Base-by-base conservation (phyloP, 1,140 invertebrate species). In the Phenacoccus solenopsis region DNA sequence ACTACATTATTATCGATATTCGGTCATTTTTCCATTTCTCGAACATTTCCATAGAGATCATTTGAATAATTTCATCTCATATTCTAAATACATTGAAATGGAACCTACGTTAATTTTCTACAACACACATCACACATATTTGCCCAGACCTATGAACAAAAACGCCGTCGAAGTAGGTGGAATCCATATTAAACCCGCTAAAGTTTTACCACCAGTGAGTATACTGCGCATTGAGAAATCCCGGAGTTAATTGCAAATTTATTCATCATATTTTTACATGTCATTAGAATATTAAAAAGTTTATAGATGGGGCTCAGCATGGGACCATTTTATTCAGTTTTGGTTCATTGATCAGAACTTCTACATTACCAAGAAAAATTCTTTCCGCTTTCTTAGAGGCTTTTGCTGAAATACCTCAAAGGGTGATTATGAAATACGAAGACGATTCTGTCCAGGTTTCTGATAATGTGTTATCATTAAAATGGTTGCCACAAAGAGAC, bases 401-500 rank as follows among this genome's bases (percentile, higher is more conserved):
- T 1, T 78, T 78, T 71, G 32, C 70, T 3, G 64, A 74, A 57
- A 74, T 84, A 70, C 79, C 80, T 59, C 77, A 82, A 69, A 78
- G 80, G 74, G 76, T 84, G 35, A 73, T 84, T 25, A 85, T 77
- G 83, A 85, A 82, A 80, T 86, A 77, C 82, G 84, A 82, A 75
- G 80, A 76, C 68, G 77, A 70, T 1, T 72, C 74, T 1, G 73
- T 78, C 10, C 78, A 80, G 35, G 72, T 82, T 69, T 83, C 86
- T 22, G 77, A 79, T 68, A 88, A 88, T 76, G 81, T 87, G 69
- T 79, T 82, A 73, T 79, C 82, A 20, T 77, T 80, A 71, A 78
- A 80, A 73, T 87, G 86, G 86, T 75, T 86, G 9, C 82, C 85
- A 3, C 86, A 88, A 76, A 79, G 82, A 71, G 82, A 83, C 75